These are phyloP conservation scores for Trachemys scripta DNA, from an alignment of 2,113 vertebrate genomes.

Conservation along the genomic window DNA sequence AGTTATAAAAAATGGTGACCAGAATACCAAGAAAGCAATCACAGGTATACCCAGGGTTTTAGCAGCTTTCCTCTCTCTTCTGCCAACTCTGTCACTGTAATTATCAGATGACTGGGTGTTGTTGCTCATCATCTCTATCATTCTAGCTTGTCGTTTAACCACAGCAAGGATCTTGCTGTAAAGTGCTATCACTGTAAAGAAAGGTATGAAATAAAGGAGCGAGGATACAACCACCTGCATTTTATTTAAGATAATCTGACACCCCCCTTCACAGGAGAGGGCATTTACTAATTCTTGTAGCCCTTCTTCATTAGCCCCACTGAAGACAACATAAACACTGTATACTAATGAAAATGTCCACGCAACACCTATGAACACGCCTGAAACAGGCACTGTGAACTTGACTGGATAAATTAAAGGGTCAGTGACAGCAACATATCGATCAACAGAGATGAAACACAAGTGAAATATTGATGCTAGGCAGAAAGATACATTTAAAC, in stretches of 20 bases:
- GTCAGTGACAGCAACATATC: constrained; percentile 62
- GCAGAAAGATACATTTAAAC: constrained; percentile 60
- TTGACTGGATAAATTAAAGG: constrained; percentile 56
- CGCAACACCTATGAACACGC: constrained; percentile 31
- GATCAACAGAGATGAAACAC: constrained; percentile 63
- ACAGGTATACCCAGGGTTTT: background rate
- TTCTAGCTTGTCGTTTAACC: constrained; percentile 33
- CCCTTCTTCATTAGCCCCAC: constrained; percentile 34
- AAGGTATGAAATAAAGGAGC: constrained; percentile 55
- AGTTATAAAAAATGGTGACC: background rate
- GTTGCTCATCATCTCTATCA: background rate
- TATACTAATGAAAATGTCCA: constrained; percentile 49
- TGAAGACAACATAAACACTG: constrained; percentile 57
- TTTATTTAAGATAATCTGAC: constrained; percentile 15
- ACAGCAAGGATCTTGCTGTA: constrained; percentile 45
- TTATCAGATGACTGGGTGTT: background rate
- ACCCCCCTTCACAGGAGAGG: constrained; percentile 47
- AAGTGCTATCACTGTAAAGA: background rate
- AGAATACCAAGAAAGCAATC: constrained; percentile 29
- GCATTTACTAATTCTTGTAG: constrained; percentile 11
- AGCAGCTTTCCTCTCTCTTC: constrained; percentile 47
- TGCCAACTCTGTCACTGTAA: background rate
- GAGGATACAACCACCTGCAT: constrained; percentile 38
- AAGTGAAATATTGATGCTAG: constrained; percentile 62
- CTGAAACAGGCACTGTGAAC: constrained; percentile 27